phyloP scores from a whole-genome alignment of 2,888 invertebrate genomes.

The Osedax frankpressi region DNA sequence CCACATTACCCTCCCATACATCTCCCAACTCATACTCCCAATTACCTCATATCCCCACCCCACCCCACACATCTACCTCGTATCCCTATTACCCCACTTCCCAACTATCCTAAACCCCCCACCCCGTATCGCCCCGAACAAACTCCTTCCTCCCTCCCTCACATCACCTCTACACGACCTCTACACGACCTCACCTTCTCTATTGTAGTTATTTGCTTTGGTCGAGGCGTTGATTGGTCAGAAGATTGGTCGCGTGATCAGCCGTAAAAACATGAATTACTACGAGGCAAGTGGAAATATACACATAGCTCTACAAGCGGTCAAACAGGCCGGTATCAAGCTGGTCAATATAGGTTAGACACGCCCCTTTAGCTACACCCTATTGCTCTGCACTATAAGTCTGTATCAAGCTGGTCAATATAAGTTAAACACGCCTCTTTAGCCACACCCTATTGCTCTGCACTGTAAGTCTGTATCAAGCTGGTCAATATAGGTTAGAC shows the following conservation, averaged over 20 bases:
- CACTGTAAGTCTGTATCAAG: too few species aligned
- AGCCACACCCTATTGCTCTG: too few species aligned
- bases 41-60: background rate
- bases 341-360: conserved; percentile 80
- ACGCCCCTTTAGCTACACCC: too few species aligned
- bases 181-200: background rate
- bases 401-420: too few species aligned
- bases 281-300: conserved; percentile 54
- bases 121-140: background rate
- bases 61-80: background rate
- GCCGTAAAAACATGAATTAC: conserved; percentile 23
- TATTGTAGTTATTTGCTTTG: conserved; percentile 59
- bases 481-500: too few species aligned
- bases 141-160: background rate
- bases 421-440: too few species aligned
- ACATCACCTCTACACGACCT: too few species aligned
- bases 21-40: background rate
- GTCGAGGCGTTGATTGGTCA: conserved; percentile 55
- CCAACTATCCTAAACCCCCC: background rate
- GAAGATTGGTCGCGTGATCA: conserved; percentile 36
- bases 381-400: too few species aligned
- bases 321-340: conserved; percentile 84
- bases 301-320: conserved; percentile 76
- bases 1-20: background rate
- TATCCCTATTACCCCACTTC: background rate